phyloP scores from a whole-genome alignment of 2,888 invertebrate genomes.

The Drosophila anomalipes region DNA sequence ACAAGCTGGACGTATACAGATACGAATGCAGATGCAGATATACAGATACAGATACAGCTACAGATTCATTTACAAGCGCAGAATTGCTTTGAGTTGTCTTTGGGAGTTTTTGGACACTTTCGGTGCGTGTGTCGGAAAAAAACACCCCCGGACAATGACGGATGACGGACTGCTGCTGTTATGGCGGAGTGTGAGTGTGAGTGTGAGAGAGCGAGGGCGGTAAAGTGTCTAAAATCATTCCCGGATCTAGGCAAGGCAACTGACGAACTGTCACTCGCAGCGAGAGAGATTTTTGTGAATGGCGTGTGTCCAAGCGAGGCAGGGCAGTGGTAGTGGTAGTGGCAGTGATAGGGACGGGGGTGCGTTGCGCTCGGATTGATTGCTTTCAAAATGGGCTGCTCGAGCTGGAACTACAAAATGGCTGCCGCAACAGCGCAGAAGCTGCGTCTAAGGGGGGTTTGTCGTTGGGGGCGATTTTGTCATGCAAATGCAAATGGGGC shows the following conservation, averaged over 20 bases:
- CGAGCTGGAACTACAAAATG: constrained; percentile 53
- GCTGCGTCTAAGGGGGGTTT: constrained; percentile 16
- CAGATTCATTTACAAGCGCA: constrained; percentile 38
- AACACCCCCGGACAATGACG: constrained; percentile 76
- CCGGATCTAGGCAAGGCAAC: constrained; percentile 46
- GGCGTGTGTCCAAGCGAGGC: constrained; percentile 51
- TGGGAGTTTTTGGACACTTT: constrained; percentile 72
- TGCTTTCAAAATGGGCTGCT: constrained; percentile 68
- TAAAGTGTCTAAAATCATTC: constrained; percentile 73
- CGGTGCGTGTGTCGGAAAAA: constrained; percentile 45
- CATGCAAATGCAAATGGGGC: constrained; percentile 46
- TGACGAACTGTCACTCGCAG: constrained; percentile 76
- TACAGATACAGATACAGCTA: constrained; percentile 18
- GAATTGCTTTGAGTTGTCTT: constrained; percentile 79
- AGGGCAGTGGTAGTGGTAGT: constrained; percentile 6
- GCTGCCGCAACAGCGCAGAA: constrained; percentile 36
- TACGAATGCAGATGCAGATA: constrained; percentile 17
- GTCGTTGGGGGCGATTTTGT: constrained; percentile 10
- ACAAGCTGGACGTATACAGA: constrained; percentile 32
- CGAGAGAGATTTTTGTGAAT: constrained; percentile 34
- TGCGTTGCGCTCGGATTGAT: constrained; percentile 63
- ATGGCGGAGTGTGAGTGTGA: constrained; percentile 41
- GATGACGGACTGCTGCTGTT: constrained; percentile 54
- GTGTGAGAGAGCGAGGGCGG: constrained; percentile 28
- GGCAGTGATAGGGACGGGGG: background rate